phyloP scores from a whole-genome alignment of 1,140 invertebrate species.

The Zaprionus tsacasi region DNA sequence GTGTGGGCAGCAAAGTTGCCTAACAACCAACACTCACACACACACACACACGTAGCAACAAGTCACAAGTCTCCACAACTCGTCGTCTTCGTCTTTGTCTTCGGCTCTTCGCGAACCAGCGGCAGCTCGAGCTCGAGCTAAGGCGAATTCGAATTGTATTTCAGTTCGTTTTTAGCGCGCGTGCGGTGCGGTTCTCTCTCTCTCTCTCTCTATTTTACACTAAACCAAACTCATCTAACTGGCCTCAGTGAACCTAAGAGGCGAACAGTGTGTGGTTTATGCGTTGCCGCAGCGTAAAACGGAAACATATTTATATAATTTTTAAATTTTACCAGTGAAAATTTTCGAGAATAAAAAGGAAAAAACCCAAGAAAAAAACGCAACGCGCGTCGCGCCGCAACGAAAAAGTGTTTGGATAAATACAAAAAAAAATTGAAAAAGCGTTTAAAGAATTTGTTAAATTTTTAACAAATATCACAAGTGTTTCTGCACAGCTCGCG shows the following conservation, averaged over 20 bases:
- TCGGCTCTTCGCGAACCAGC: conserved; percentile 41
- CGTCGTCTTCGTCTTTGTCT: conserved; percentile 11
- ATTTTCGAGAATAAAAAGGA: conserved; percentile 56
- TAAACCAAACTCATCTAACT: conserved; percentile 10
- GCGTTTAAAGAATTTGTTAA: conserved; percentile 62
- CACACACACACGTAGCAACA: conserved; percentile 36
- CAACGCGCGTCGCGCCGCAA: conserved; percentile 44
- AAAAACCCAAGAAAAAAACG: conserved; percentile 11
- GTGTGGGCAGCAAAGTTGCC: conserved; percentile 81
- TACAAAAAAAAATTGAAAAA: conserved; percentile 5
- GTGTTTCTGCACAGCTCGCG: conserved; percentile 45
- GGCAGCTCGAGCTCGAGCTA: conserved; percentile 31
- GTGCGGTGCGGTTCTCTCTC: conserved; percentile 80
- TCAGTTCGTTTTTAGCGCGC: conserved; percentile 83
- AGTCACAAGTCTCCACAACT: conserved; percentile 63
- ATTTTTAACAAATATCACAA: conserved; percentile 51
- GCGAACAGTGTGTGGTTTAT: conserved; percentile 28
- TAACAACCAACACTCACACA: conserved; percentile 62
- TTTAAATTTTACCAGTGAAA: conserved; percentile 74
- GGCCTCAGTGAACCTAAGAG: conserved; percentile 9
- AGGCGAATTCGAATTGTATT: conserved; percentile 53
- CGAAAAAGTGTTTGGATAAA: conserved; percentile 32
- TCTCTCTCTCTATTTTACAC: conserved; percentile 35
- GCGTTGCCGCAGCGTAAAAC: conserved; percentile 16
- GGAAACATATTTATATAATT: conserved; percentile 55